Evolutionary conservation across 1,140 invertebrate species (phyloP).

Genomic region (Nephotettix cincticeps): DNA sequence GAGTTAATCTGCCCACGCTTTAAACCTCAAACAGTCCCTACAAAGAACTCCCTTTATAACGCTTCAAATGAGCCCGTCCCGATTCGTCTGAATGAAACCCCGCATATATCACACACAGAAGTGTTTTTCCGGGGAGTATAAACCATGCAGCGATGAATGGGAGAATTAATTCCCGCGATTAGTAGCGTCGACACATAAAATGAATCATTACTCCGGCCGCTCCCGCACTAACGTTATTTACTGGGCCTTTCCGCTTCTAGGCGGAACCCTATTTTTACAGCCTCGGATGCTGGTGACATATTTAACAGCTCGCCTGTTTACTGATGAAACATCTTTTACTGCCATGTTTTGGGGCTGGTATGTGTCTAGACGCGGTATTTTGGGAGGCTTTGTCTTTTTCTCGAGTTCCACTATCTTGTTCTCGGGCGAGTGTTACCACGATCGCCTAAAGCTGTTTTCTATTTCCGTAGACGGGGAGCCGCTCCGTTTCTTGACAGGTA

Average conservation of each 20-base stretch:
- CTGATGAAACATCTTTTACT: neutral
- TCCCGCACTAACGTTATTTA: slow-evolving; percentile 2
- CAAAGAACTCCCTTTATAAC: no score
- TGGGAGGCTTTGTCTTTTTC: neutral
- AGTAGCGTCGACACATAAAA: neutral
- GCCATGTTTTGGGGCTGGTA: neutral
- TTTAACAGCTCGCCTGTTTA: slow-evolving; percentile 19
- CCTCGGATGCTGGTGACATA: neutral
- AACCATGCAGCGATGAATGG: neutral
- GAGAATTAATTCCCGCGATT: slow-evolving; percentile 6
- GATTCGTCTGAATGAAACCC: neutral
- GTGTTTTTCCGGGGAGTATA: neutral
- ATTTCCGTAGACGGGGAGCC: no score
- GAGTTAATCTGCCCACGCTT: no score
- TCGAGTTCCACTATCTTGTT: no score
- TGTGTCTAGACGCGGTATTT: slow-evolving; percentile 16
- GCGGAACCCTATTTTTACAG: slow-evolving; percentile 6
- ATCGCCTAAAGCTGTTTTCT: no score
- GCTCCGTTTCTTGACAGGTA: no score
- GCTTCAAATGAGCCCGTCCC: no score
- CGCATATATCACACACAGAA: neutral
- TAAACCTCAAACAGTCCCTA: no score
- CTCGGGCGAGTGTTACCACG: no score
- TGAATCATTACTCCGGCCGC: neutral
- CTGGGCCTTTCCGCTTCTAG: neutral